Conservation (phyloP, 2,797 vertebrate genomes). For the Chloroceryle inda region DNA sequence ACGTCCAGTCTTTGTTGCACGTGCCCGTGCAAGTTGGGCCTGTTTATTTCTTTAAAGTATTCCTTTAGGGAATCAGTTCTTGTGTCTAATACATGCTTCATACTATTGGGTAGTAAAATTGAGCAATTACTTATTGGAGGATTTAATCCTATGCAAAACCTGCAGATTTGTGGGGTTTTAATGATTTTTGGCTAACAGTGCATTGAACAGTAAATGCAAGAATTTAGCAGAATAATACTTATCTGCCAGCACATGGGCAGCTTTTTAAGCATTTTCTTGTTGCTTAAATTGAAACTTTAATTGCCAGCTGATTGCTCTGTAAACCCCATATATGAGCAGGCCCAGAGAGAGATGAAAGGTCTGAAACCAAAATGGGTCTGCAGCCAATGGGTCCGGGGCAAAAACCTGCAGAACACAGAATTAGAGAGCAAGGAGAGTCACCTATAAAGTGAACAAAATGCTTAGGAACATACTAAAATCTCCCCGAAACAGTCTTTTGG, state of each 20-base stretch:
- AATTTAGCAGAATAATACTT: not conserved
- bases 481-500: slow-evolving; percentile 37
- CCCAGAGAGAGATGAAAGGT: not conserved
- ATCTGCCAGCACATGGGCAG: not conserved
- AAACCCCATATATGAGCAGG: not conserved
- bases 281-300: not conserved
- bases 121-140: not conserved
- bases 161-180: not conserved
- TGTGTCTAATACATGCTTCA: not conserved
- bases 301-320: not conserved
- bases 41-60: not conserved
- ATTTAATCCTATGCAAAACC: not conserved
- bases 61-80: not conserved
- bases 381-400: not conserved
- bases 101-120: not conserved
- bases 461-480: not conserved
- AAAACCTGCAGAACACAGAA: not conserved
- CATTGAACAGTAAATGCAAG: not conserved
- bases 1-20: not conserved
- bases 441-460: not conserved
- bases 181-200: not conserved
- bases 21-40: not conserved
- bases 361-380: not conserved
- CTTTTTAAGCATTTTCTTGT: not conserved
- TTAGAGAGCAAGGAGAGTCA: not conserved